Percentiles rank a stretch among this genome's conserved stretches.
Evolutionary conservation across 2,113 vertebrate species (phyloP).

Genomic region (Lota lota): DNA sequence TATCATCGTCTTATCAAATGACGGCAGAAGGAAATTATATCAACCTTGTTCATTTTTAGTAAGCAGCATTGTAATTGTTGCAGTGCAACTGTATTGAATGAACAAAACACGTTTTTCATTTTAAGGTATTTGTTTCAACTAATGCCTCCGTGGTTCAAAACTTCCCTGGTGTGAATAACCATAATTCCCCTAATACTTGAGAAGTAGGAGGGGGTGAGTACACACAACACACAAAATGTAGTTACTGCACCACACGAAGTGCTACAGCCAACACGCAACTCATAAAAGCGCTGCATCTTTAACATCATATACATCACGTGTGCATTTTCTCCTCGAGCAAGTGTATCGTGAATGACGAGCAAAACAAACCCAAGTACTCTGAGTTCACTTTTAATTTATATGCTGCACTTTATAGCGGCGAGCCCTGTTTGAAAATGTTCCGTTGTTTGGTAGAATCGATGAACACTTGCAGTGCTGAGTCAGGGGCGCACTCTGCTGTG

Average conservation of each 20-base stretch:
- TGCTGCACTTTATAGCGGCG: too few species aligned
- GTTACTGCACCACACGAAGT: background rate
- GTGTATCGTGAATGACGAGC: too few species aligned
- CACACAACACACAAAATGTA: slow-evolving; percentile 7
- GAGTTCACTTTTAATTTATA: too few species aligned
- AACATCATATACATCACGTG: too few species aligned
- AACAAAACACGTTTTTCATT: slow-evolving; percentile 43
- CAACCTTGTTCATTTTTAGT: slow-evolving; percentile 57
- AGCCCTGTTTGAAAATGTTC: too few species aligned
- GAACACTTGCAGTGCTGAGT: too few species aligned
- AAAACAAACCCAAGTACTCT: too few species aligned
- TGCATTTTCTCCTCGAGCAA: too few species aligned
- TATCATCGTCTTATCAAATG: slow-evolving; percentile 41
- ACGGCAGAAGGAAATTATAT: slow-evolving; percentile 50
- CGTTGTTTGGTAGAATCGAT: too few species aligned
- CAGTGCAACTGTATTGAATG: slow-evolving; percentile 51
- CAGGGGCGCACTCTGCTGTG: too few species aligned
- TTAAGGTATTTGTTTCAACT: slow-evolving; percentile 38
- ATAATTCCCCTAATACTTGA: slow-evolving; percentile 18
- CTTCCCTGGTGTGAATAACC: slow-evolving; percentile 28
- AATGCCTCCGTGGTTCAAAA: slow-evolving; percentile 52
- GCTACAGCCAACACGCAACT: too few species aligned
- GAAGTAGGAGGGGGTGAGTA: slow-evolving; percentile 24
- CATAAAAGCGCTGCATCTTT: too few species aligned
- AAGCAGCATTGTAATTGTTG: slow-evolving; percentile 41